These are phyloP conservation scores for Phylloscopus collybita DNA, from an alignment of 2,797 vertebrate genomes.

Conservation along the genomic window DNA sequence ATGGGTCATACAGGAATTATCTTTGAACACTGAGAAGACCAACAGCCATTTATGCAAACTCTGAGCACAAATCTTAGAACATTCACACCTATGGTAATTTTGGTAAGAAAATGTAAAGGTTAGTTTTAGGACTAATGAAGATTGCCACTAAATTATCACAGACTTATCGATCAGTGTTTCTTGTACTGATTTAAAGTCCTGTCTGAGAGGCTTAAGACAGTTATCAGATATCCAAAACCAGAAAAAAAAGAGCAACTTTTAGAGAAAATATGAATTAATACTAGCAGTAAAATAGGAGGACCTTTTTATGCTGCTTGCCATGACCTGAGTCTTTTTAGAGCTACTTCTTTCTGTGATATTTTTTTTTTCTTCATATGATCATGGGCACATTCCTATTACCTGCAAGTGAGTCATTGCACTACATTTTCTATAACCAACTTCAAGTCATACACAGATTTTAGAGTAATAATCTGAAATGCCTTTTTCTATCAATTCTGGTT, in stretches of 20 bases:
- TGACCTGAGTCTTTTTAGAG: not conserved
- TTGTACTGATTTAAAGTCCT: not conserved
- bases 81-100: not conserved
- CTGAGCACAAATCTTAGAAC: not conserved
- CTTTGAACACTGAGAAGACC: not conserved
- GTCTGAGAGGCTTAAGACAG: not conserved
- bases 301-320: not conserved
- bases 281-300: not conserved
- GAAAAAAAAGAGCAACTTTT: fast-evolving
- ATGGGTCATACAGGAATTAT: not conserved
- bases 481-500: not conserved
- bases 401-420: not conserved
- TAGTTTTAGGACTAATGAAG: not conserved
- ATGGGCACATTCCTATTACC: not conserved
- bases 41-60: not conserved
- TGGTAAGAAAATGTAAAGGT: not conserved
- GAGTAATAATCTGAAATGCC: not conserved
- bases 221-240: not conserved
- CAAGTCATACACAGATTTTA: not conserved
- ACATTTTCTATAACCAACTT: not conserved
- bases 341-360: not conserved
- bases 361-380: not conserved
- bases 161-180: not conserved
- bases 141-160: not conserved
- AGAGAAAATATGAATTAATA: not conserved